phyloP scores from a whole-genome alignment of 2,797 vertebrate species.

The Coregonus suidteri region DNA sequence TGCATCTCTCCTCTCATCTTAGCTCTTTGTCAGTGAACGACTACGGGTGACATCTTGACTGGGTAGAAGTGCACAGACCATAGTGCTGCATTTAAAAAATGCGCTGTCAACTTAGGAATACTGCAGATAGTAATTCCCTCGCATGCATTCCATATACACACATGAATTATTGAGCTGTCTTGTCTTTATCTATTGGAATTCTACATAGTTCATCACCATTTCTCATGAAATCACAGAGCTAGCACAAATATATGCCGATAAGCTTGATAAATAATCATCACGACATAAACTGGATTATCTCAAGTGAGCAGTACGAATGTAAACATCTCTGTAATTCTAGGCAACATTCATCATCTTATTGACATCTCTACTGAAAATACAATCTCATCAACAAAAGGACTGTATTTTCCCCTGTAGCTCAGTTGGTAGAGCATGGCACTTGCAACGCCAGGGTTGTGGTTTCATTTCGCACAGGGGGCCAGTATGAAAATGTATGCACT shows the following conservation, averaged over 20 bases:
- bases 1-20: neutral
- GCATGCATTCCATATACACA: neutral
- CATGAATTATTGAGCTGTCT: constrained; percentile 22
- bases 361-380: constrained; percentile 39
- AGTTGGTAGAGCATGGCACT: too few relatives aligned
- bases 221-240: constrained; percentile 8
- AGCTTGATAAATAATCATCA: constrained; percentile 35
- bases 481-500: too few relatives aligned
- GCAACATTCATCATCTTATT: constrained; percentile 53
- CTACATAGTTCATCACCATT: constrained; percentile 18
- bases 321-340: constrained; percentile 51
- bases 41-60: neutral
- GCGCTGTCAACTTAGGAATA: neutral
- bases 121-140: neutral
- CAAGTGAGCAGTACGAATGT: constrained; percentile 45
- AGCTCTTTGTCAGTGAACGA: neutral
- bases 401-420: neutral
- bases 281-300: constrained; percentile 44
- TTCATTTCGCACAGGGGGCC: too few relatives aligned
- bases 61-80: neutral
- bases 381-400: constrained; percentile 17
- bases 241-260: constrained; percentile 27
- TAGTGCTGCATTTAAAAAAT: neutral
- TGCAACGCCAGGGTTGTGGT: too few relatives aligned
- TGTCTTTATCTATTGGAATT: constrained; percentile 35